phyloP scores from a whole-genome alignment of 2,113 vertebrate genomes.

The Ursus arctos region DNA sequence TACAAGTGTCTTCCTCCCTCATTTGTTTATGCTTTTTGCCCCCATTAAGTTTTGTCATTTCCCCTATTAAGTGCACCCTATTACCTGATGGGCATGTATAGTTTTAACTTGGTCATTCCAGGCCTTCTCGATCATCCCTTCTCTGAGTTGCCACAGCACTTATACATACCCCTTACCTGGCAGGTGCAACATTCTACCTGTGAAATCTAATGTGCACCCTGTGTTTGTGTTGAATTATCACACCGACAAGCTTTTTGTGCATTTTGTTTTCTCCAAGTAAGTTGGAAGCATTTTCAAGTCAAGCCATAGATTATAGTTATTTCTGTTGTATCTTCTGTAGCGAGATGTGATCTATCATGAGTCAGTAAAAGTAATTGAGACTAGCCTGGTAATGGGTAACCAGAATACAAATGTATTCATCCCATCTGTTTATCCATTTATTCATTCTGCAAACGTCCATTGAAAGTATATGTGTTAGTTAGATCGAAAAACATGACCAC shows the following conservation, averaged over 20 bases:
- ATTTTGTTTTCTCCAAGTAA: not conserved
- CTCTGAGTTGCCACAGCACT: not conserved
- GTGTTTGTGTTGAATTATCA: not conserved
- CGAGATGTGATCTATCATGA: not conserved
- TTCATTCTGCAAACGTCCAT: not conserved
- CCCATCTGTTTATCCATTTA: not conserved
- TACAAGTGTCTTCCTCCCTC: not conserved
- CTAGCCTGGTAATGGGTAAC: not conserved
- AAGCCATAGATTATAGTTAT: not conserved
- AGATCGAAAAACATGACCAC: not conserved
- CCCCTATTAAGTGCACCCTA: not conserved
- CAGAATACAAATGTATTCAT: not conserved
- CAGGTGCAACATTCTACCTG: not conserved
- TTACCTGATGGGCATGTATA: not conserved
- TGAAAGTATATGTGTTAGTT: not conserved
- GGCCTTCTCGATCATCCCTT: not conserved
- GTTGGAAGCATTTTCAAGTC: not conserved
- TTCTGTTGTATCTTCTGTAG: slow-evolving; percentile 17
- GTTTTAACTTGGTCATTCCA: not conserved
- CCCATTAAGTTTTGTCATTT: not conserved
- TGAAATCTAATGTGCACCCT: not conserved
- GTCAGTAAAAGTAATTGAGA: not conserved
- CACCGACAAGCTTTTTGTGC: not conserved
- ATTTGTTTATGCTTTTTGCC: not conserved
- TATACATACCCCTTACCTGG: not conserved